phyloP scores from a whole-genome alignment of 2,888 invertebrate species.

The Nesidiocoris tenuis region DNA sequence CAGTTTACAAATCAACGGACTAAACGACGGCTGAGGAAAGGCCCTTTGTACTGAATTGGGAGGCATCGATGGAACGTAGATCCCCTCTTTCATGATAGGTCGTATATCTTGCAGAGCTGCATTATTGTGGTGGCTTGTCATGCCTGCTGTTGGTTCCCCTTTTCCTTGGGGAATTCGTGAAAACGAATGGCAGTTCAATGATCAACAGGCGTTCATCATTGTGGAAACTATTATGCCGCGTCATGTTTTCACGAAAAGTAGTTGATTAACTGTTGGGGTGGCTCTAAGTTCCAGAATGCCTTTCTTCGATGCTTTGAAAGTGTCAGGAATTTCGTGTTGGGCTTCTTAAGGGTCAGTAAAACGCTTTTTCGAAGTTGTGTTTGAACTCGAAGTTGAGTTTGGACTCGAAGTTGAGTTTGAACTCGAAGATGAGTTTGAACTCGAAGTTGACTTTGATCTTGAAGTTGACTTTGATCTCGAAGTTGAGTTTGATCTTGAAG shows the following conservation, averaged over 20 bases:
- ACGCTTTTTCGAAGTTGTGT: too few species aligned
- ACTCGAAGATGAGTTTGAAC: too few species aligned
- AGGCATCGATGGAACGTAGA: background rate
- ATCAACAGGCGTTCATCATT: background rate
- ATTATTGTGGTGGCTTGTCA: background rate
- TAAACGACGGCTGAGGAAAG: conserved; percentile 33
- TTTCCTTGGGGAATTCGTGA: background rate
- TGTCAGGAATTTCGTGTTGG: too few species aligned
- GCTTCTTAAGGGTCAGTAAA: too few species aligned
- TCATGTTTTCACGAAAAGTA: background rate
- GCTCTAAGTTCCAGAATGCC: too few species aligned
- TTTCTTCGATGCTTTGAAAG: too few species aligned
- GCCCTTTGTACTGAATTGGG: conserved; percentile 12
- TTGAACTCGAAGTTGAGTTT: too few species aligned
- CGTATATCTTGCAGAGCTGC: background rate
- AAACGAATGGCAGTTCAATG: background rate
- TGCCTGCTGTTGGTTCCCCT: background rate
- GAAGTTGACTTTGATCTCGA: too few species aligned
- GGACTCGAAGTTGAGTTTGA: too few species aligned
- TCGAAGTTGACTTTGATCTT: too few species aligned
- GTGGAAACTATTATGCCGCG: background rate
- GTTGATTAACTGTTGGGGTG: too few species aligned
- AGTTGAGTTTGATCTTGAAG: too few species aligned
- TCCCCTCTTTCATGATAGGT: background rate
- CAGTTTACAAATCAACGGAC: conserved; percentile 43